Evolutionary conservation across 2,888 invertebrate species (phyloP).

Genomic region (Chaetoderma sp.): DNA sequence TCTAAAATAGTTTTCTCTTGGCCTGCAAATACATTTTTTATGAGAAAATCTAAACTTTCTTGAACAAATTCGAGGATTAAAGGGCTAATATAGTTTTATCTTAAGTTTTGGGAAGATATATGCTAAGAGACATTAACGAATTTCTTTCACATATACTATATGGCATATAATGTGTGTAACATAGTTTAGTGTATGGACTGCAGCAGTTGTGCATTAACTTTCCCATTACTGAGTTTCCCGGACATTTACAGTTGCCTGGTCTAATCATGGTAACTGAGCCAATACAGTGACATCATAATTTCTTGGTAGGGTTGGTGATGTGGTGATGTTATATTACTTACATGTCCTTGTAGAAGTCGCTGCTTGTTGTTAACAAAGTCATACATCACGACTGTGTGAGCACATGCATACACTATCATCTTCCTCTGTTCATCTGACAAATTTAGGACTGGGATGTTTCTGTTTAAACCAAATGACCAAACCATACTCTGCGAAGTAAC

Average conservation of each 20-base stretch:
- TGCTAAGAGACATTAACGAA: too few species aligned
- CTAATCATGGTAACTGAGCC: too few species aligned
- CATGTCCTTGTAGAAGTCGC: constrained; percentile 79
- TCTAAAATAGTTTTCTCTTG: too few species aligned
- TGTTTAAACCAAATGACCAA: constrained; percentile 78
- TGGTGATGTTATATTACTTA: constrained; percentile 67
- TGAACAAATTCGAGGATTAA: too few species aligned
- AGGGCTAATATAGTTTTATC: too few species aligned
- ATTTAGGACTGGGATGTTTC: constrained; percentile 75
- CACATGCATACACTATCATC: constrained; percentile 76
- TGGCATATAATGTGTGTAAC: too few species aligned
- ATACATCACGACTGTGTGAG: constrained; percentile 77
- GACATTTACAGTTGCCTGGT: not conserved
- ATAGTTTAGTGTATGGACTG: too few species aligned
- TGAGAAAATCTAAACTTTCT: too few species aligned
- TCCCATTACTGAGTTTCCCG: not conserved
- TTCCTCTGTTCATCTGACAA: constrained; percentile 73
- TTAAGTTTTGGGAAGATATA: too few species aligned
- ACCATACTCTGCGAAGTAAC: constrained; percentile 70
- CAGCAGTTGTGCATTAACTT: not conserved
- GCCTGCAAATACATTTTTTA: too few species aligned
- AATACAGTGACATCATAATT: not conserved
- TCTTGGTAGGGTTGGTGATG: not conserved
- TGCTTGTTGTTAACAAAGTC: constrained; percentile 76
- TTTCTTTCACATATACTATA: too few species aligned